phyloP scores from a whole-genome alignment of 2,797 vertebrate species.

The Delichon dasypus region DNA sequence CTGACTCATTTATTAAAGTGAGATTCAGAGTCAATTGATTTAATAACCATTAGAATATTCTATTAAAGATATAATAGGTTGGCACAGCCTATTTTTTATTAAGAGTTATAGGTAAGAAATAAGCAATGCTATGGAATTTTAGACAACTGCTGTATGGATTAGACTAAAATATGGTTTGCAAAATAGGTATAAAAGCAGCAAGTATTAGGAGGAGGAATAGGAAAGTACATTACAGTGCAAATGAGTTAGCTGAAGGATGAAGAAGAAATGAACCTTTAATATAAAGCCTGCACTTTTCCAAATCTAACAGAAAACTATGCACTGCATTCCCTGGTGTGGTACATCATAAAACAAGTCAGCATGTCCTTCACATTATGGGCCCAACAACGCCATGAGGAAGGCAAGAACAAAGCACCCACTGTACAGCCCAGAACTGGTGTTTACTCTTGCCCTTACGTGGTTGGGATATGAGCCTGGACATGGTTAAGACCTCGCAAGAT shows the following conservation, averaged over 20 bases:
- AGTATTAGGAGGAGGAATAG: slow-evolving; percentile 17
- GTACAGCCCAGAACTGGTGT: background rate
- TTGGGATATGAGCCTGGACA: background rate
- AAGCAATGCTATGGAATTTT: slow-evolving; percentile 51
- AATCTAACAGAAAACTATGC: slow-evolving; percentile 35
- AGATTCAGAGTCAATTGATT: slow-evolving; percentile 80
- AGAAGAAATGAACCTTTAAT: slow-evolving; percentile 30
- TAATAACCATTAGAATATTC: slow-evolving; percentile 82
- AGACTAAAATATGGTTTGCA: slow-evolving; percentile 38
- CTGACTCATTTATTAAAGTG: slow-evolving; percentile 81
- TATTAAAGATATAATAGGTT: slow-evolving; percentile 78
- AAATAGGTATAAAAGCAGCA: slow-evolving; percentile 35
- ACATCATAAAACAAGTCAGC: slow-evolving; percentile 43
- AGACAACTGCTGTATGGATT: slow-evolving; percentile 49
- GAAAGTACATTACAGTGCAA: slow-evolving; percentile 19
- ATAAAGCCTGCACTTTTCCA: background rate
- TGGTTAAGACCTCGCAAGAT: background rate
- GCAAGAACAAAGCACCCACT: background rate
- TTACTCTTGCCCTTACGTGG: background rate
- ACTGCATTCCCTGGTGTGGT: background rate
- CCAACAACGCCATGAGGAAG: slow-evolving; percentile 6
- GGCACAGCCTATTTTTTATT: slow-evolving; percentile 74
- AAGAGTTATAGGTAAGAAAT: slow-evolving; percentile 74
- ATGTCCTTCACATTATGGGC: slow-evolving; percentile 18
- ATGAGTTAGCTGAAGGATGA: slow-evolving; percentile 32